Evolutionary conservation across 1,140 invertebrate genomes (phyloP).

Genomic region (Drosophila nasuta): DNA sequence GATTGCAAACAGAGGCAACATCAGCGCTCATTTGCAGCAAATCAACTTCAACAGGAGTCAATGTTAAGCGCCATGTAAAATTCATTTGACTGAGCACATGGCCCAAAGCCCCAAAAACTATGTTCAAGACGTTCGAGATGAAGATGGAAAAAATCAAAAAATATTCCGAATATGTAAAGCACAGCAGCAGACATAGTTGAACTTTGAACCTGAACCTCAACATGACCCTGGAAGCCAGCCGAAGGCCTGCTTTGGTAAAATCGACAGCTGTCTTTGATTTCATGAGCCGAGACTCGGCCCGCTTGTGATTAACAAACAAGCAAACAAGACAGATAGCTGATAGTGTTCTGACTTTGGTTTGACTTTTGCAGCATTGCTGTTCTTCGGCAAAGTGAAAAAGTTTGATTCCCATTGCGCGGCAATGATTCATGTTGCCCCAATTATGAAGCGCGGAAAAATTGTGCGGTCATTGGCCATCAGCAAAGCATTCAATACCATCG

Average conservation of each 20-base stretch:
- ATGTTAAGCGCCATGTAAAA: constrained; percentile 71
- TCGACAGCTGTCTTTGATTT: constrained; percentile 24
- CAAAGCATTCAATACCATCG: constrained; percentile 94
- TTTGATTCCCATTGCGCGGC: constrained; percentile 87
- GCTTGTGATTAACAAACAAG: constrained; percentile 90
- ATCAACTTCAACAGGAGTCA: constrained; percentile 61
- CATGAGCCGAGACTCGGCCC: neutral
- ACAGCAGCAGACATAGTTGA: constrained; percentile 22
- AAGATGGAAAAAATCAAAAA: neutral
- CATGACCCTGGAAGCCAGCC: constrained; percentile 16
- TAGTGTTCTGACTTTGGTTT: neutral
- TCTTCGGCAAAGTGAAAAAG: neutral
- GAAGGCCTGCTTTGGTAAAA: neutral
- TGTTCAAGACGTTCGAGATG: neutral
- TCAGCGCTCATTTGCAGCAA: constrained; percentile 67
- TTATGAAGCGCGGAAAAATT: constrained; percentile 94
- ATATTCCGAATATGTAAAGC: constrained; percentile 18
- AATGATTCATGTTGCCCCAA: constrained; percentile 94
- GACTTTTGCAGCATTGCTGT: neutral
- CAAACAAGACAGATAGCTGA: neutral
- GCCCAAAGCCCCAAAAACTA: constrained; percentile 6
- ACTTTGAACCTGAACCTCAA: constrained; percentile 31
- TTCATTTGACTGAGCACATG: constrained; percentile 68
- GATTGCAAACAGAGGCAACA: constrained; percentile 37
- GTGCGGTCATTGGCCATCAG: constrained; percentile 91